Conservation (phyloP, 2,113 vertebrate genomes). For the Willisornis vidua region DNA sequence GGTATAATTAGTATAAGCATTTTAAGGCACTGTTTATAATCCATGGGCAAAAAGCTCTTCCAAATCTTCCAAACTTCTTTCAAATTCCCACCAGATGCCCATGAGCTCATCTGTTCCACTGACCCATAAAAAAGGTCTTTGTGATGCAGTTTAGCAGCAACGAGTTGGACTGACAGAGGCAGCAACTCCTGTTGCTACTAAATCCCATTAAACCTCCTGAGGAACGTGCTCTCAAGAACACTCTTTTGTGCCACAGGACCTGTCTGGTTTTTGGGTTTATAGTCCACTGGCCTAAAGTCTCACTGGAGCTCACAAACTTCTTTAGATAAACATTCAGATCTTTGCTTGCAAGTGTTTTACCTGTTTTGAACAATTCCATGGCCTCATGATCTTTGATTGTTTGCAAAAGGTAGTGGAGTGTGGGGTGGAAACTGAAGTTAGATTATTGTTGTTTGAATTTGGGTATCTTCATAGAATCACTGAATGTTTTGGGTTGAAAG, state of each 20-base stretch:
- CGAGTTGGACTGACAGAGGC: background rate
- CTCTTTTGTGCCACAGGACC: background rate
- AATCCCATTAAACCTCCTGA: background rate
- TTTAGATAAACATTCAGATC: background rate
- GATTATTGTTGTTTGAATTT: background rate
- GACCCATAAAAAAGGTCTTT: background rate
- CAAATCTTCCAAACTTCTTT: background rate
- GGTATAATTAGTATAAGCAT: background rate
- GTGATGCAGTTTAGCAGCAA: fast-evolving
- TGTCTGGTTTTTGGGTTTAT: background rate
- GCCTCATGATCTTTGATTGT: background rate
- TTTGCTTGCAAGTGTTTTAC: background rate
- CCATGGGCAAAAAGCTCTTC: background rate
- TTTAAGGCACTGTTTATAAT: background rate
- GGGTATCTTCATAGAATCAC: background rate
- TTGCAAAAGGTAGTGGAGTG: background rate
- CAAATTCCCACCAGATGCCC: background rate
- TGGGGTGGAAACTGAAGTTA: background rate
- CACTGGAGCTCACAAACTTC: background rate
- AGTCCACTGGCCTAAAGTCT: background rate
- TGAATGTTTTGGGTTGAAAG: fast-evolving
- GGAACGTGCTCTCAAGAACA: background rate
- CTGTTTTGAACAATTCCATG: background rate
- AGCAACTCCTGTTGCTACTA: background rate
- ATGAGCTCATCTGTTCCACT: background rate